Conservation (phyloP, 2,888 invertebrate species). For the Troglohyphantes excavatus region DNA sequence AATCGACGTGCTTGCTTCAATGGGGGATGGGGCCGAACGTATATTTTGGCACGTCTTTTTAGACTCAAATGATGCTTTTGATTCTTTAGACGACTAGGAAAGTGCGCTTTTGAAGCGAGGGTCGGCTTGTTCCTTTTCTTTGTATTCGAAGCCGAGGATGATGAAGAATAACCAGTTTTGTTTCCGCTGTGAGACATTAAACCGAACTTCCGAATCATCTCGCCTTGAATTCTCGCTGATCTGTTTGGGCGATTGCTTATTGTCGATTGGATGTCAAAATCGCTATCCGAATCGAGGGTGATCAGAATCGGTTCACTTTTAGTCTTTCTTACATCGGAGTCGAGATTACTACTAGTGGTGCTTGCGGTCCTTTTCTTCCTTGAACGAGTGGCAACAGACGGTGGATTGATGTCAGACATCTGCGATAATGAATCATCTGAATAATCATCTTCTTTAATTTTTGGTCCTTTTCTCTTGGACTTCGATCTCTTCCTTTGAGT, state of each 20-base stretch:
- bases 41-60: neutral
- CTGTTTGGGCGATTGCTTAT: conserved; percentile 41
- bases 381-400: conserved; percentile 31
- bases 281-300: conserved; percentile 68
- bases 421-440: conserved; percentile 55
- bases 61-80: neutral
- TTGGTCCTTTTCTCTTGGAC: neutral
- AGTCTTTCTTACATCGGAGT: conserved; percentile 57
- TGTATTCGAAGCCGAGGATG: conserved; percentile 24
- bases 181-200: neutral
- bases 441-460: neutral
- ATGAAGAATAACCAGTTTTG: conserved; percentile 21
- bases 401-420: conserved; percentile 59
- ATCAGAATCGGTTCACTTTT: conserved; percentile 71
- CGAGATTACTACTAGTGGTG: conserved; percentile 34
- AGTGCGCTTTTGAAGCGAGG: neutral
- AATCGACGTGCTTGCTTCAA: conserved; percentile 9
- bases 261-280: conserved; percentile 27
- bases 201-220: conserved; percentile 53
- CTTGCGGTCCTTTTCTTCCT: conserved; percentile 7
- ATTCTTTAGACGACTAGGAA: neutral
- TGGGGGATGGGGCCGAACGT: neutral
- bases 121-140: conserved; percentile 5
- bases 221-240: conserved; percentile 53
- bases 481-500: neutral